A percentile compares a stretch with the other conserved stretches of the same genome.
phyloP scores from a whole-genome alignment of 2,113 vertebrate species.

The Rhadina sibilatrix region DNA sequence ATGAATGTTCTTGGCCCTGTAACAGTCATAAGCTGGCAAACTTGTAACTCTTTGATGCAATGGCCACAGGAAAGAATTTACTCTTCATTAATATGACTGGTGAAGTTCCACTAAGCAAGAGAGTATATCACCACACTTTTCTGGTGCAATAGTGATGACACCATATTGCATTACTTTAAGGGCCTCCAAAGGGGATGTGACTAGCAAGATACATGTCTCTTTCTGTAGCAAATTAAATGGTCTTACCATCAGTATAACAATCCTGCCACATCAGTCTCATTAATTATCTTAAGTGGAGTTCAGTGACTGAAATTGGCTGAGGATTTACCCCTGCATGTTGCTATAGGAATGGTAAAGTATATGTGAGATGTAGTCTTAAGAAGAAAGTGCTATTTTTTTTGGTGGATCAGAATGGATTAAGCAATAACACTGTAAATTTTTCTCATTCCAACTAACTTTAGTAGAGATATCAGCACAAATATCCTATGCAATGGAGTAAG shows the following conservation, averaged over 20 bases:
- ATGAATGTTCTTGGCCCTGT: not conserved
- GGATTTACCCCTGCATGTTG: not conserved
- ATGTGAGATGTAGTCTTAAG: not conserved
- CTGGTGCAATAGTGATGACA: not conserved
- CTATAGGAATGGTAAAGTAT: not conserved
- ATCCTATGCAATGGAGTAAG: not conserved
- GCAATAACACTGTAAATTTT: not conserved
- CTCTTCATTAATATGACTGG: not conserved
- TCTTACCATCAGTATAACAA: not conserved
- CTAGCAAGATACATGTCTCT: not conserved
- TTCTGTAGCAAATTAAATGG: not conserved
- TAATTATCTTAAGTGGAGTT: not conserved
- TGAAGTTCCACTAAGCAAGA: not conserved
- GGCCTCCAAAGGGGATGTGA: not conserved
- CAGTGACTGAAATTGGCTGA: not conserved
- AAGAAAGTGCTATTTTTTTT: not conserved
- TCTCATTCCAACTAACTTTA: not conserved
- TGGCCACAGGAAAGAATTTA: not conserved
- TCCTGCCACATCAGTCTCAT: not conserved
- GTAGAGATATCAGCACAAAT: not conserved
- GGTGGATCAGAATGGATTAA: not conserved
- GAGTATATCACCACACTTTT: not conserved
- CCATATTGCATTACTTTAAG: not conserved
- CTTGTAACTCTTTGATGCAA: not conserved
- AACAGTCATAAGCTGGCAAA: not conserved